These are phyloP conservation scores for Pipistrellus pipistrellus DNA, from an alignment of 2,797 vertebrate species.

Conservation along the genomic window DNA sequence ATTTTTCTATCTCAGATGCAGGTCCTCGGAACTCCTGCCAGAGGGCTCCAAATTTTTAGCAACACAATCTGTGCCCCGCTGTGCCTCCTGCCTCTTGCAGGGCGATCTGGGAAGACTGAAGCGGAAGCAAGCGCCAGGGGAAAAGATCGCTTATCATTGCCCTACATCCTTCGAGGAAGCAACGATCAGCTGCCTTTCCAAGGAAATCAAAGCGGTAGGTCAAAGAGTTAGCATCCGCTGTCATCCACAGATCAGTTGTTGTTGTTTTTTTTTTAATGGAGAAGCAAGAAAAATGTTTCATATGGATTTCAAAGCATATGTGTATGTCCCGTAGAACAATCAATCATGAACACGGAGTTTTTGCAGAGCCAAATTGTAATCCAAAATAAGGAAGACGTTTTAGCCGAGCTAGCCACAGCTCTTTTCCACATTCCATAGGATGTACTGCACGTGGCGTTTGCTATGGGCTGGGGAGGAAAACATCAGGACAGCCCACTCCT, in stretches of 20 bases:
- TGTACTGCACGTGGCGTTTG: neutral
- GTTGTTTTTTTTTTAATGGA: neutral
- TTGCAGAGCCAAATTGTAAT: neutral
- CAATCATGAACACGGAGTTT: neutral
- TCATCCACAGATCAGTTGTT: neutral
- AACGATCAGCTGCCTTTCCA: neutral
- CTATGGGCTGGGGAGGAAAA: neutral
- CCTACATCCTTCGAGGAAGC: neutral
- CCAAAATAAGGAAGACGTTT: neutral
- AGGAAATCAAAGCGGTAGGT: neutral
- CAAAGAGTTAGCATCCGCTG: neutral
- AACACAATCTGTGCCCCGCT: slow-evolving; percentile 9
- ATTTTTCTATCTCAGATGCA: slow-evolving; percentile 14
- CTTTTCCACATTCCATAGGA: neutral
- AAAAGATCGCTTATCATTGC: neutral
- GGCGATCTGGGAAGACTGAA: neutral
- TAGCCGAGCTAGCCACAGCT: neutral
- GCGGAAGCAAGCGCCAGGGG: neutral
- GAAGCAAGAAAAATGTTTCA: neutral
- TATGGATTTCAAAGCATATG: slow-evolving; percentile 1
- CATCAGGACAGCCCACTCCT: neutral
- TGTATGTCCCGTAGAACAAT: neutral
- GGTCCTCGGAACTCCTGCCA: neutral
- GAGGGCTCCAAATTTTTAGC: slow-evolving; percentile 58
- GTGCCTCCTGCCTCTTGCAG: slow-evolving; percentile 49